A percentile compares a stretch with the other conserved stretches of the same genome.
Conservation (phyloP, 2,888 invertebrate genomes). For the Diplolepis rosae region DNA sequence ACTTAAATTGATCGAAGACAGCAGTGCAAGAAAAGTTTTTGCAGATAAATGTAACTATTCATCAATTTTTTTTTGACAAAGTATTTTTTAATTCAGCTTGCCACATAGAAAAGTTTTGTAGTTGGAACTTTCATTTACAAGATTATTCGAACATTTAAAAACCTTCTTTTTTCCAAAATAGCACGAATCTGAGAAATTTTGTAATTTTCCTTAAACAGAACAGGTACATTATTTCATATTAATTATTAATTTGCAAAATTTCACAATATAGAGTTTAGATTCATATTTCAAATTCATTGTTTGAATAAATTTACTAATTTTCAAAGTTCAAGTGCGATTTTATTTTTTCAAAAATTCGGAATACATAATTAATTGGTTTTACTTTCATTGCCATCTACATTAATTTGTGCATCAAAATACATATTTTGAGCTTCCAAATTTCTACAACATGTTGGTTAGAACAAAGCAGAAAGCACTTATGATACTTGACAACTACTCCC, state of each 20-base stretch:
- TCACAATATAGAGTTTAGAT: no score
- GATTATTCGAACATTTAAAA: neutral
- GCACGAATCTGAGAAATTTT: no score
- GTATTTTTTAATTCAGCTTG: constrained; percentile 1
- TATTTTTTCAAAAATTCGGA: no score
- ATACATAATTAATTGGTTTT: constrained; percentile 4
- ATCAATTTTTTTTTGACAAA: neutral
- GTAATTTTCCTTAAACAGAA: no score
- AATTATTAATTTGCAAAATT: no score
- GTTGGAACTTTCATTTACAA: no score
- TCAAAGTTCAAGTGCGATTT: no score
- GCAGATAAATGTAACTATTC: neutral
- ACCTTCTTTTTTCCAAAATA: neutral
- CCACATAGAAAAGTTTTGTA: neutral
- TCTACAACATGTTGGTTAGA: neutral
- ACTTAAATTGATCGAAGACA: neutral
- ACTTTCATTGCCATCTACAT: neutral
- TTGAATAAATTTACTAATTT: no score
- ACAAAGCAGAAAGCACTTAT: neutral
- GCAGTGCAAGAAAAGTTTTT: neutral
- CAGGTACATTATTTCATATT: no score
- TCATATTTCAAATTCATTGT: no score
- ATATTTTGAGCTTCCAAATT: neutral
- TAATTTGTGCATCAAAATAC: neutral
- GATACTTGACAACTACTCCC: neutral